Conservation (phyloP, 1,140 invertebrate species). For the Arctopsyche grandis region DNA sequence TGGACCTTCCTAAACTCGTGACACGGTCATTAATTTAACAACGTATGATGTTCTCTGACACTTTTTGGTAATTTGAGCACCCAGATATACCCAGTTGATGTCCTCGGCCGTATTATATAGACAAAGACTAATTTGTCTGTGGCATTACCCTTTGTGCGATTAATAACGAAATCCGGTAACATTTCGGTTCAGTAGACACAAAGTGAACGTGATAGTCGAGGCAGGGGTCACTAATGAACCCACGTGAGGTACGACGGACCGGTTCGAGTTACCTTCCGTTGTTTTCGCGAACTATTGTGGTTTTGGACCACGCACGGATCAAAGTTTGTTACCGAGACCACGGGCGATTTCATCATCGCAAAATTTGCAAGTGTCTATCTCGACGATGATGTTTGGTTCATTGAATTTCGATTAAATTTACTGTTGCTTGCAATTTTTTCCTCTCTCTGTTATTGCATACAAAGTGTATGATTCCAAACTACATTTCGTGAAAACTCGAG, state of each 20-base stretch:
- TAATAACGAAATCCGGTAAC: constrained; percentile 40
- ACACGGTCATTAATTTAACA: constrained; percentile 27
- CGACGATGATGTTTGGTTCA: no score
- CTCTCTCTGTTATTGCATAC: no score
- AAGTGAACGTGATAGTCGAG: constrained; percentile 32
- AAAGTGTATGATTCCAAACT: no score
- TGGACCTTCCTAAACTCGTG: constrained; percentile 1
- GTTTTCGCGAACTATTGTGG: background rate
- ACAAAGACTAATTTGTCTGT: constrained; percentile 41
- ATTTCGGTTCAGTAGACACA: constrained; percentile 32
- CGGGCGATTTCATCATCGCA: no score
- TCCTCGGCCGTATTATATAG: background rate
- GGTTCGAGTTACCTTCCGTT: constrained; percentile 24
- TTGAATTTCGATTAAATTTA: no score
- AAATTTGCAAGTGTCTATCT: no score
- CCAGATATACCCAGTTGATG: background rate
- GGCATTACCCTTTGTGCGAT: constrained; percentile 38
- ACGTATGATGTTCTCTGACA: constrained; percentile 16
- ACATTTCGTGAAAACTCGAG: no score
- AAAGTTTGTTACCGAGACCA: no score
- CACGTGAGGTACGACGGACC: no score
- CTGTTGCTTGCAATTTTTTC: no score
- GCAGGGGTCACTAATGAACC: constrained; percentile 30
- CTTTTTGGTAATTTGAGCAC: constrained; percentile 20
- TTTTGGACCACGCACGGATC: background rate